Percentiles rank a stretch among this genome's conserved stretches.
Evolutionary conservation across 37 sponge, comb jelly and placozoan species (phyloP).

Genomic region (Crambe crambe): DNA sequence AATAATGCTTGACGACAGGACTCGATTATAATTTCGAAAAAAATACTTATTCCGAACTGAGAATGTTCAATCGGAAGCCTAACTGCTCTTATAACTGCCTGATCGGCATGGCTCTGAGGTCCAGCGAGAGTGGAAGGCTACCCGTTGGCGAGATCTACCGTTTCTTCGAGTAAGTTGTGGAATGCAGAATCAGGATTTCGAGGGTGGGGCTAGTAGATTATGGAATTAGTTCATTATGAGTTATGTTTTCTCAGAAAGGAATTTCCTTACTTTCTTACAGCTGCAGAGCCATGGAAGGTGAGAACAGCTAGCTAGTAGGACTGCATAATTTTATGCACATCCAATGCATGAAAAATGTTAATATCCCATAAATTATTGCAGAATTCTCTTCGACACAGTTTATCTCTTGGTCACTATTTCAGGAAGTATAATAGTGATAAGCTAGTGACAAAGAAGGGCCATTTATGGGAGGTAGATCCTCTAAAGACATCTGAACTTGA

Average conservation of each 20-base stretch:
- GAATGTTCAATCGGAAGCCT: constrained; percentile 4
- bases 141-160: constrained; percentile 30
- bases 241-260: not conserved
- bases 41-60: not conserved
- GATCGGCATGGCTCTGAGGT: constrained; percentile 29
- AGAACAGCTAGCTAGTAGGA: not conserved
- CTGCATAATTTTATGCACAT: not conserved
- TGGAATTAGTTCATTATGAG: not conserved
- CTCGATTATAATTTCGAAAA: too few relatives aligned
- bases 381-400: constrained; percentile 27
- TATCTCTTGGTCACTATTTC: constrained; percentile 32
- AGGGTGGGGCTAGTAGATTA: not conserved
- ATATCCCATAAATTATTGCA: too few relatives aligned
- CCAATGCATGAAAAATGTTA: too few relatives aligned
- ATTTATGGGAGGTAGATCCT: constrained; percentile 28
- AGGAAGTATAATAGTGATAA: not conserved
- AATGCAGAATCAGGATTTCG: not conserved
- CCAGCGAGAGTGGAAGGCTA: constrained; percentile 8
- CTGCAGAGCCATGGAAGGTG: constrained; percentile 13
- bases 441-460: constrained; percentile 6
- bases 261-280: constrained; percentile 5
- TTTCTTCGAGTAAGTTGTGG: constrained; percentile 21
- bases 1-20: too few relatives aligned
- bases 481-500: constrained; percentile 7
- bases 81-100: constrained; percentile 15